A percentile compares a stretch with the other conserved stretches of the same genome.
These are phyloP conservation scores for Malacoctenus gilli DNA, from an alignment of 2,797 vertebrate genomes.

Conservation along the genomic window DNA sequence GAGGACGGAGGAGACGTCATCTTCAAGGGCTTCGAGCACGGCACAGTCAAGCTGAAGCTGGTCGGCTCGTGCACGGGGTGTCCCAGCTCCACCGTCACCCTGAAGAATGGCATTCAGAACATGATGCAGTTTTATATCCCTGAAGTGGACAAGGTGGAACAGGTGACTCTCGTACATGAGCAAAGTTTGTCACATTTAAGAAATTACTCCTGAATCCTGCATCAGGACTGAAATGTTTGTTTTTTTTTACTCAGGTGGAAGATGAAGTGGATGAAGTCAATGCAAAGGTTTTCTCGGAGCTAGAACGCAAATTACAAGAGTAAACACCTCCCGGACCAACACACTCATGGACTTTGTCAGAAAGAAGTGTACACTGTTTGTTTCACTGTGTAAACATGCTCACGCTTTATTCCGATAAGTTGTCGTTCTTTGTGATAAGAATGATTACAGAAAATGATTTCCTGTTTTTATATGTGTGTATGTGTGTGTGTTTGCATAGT, in stretches of 20 bases:
- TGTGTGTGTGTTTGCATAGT: conserved; percentile 4
- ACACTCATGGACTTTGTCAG: not conserved
- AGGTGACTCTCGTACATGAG: conserved; percentile 67
- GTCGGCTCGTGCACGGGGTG: conserved; percentile 86
- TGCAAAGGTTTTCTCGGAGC: conserved; percentile 79
- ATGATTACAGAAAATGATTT: conserved; percentile 7
- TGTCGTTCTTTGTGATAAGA: conserved; percentile 1
- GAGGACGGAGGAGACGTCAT: conserved; percentile 86
- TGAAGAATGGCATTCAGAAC: conserved; percentile 85
- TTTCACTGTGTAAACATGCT: conserved; percentile 8
- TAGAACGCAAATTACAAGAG: conserved; percentile 82
- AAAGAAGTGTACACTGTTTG: no score
- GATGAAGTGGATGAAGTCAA: conserved; percentile 85
- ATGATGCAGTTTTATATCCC: conserved; percentile 88
- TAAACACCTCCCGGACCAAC: conserved; percentile 23
- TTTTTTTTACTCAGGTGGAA: conserved; percentile 74
- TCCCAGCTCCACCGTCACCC: conserved; percentile 83
- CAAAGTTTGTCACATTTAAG: not conserved
- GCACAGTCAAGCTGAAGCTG: conserved; percentile 83
- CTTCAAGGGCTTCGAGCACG: conserved; percentile 83
- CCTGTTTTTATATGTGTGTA: conserved; percentile 19
- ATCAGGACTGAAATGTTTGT: no score
- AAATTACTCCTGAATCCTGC: no score
- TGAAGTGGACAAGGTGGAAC: conserved; percentile 82
- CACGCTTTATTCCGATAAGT: conserved; percentile 10